Evolutionary conservation across 2,797 vertebrate genomes (phyloP), one percentile per base, ranked within the genome.

Genomic region (Chloroceryle amazona): DNA sequence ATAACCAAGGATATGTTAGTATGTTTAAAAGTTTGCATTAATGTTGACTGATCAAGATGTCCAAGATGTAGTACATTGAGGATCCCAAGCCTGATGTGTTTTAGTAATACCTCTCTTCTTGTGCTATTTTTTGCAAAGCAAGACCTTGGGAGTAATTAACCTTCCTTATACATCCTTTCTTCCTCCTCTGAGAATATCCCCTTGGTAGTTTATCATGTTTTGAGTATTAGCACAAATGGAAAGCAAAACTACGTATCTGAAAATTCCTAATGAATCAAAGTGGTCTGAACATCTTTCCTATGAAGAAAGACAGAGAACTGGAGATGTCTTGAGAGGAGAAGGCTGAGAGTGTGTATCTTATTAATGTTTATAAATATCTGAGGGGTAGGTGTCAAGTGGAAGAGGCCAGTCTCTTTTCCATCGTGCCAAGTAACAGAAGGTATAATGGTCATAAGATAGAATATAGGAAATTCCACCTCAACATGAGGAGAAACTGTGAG

Each of bases 41-140:
- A 10, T n/a, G 19, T 9, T 74, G 74, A 15, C n/a, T 63, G 37
- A 74, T 87, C 63, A 60, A 54, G 83, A 17, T 4, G 42, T 52
- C n/a, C 14, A 81, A 70, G 35, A 41, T 0, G 2, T 23, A 57
- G 31, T 18, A 17, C 2, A 2, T 42, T 1, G 7, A 79, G 46
- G 29, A 75, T 70, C 42, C 35, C 23, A 54, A 62, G 9, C 19
- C 16, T 37, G 21, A 0, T 39, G 3, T 78, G 9, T 72, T 93
- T 71, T 68, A 78, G 49, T 63, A 65, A 81, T 81, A 33, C 44
- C 31, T 72, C 68, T 82, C 11, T 82, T 82, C 31, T 18, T 2
- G 3, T 39, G 29, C 17, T 33, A 2, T 13, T 73, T 67, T 66
- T 29, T 67, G n/a, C 75, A 83, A 76, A 82, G 33, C 33, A 80